phyloP scores from a whole-genome alignment of 2,888 invertebrate genomes.

The Gerosis bhagava region DNA sequence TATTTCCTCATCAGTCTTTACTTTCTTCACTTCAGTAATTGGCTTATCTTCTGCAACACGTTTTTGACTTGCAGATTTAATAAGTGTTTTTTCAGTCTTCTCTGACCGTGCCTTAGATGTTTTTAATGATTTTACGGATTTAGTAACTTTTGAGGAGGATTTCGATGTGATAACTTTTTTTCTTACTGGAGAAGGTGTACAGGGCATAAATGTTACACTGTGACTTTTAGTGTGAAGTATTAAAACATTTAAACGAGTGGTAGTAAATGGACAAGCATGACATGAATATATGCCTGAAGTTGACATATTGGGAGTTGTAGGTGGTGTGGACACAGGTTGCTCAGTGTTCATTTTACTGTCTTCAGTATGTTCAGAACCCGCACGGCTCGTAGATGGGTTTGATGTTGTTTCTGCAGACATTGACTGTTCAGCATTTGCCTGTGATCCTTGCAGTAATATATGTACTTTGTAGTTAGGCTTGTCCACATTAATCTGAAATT shows the following conservation, averaged over 20 bases:
- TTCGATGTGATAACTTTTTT: conserved; percentile 54
- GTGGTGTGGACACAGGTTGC: conserved; percentile 32
- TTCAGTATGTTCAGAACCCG: conserved; percentile 41
- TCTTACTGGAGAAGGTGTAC: conserved; percentile 66
- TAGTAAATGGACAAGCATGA: conserved; percentile 84
- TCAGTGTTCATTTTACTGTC: conserved; percentile 37
- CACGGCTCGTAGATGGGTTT: conserved; percentile 53
- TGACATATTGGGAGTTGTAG: conserved; percentile 48
- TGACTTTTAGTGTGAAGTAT: conserved; percentile 89
- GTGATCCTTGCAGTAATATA: conserved; percentile 83
- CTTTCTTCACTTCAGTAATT: conserved; percentile 62
- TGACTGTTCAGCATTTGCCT: conserved; percentile 44
- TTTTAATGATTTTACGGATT: too few relatives aligned
- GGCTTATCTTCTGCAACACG: conserved; percentile 58
- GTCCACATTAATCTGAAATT: conserved; percentile 57
- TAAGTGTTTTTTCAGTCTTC: conserved; percentile 56
- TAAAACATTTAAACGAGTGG: conserved; percentile 87
- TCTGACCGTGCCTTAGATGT: conserved; percentile 56
- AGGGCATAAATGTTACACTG: conserved; percentile 74
- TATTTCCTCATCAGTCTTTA: conserved; percentile 84
- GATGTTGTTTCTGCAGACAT: conserved; percentile 39
- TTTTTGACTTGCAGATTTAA: conserved; percentile 65
- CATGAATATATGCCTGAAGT: conserved; percentile 80
- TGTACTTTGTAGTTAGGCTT: conserved; percentile 84
- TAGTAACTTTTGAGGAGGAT: conserved; percentile 45